Evolutionary conservation across 2,113 vertebrate genomes (phyloP).

Genomic region (Muntiacus reevesi): DNA sequence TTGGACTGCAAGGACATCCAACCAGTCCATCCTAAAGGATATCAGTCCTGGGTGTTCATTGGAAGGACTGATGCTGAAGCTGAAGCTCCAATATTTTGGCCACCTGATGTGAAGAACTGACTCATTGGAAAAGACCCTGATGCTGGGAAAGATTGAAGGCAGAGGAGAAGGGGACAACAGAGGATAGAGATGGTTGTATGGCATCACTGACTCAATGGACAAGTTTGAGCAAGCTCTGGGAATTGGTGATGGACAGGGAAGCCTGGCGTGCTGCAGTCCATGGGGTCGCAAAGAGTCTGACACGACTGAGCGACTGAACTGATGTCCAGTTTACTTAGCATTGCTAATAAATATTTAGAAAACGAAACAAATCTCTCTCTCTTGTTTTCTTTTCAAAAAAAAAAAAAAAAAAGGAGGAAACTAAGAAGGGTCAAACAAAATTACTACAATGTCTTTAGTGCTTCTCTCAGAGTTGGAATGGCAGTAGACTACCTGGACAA

Average conservation of each 20-base stretch:
- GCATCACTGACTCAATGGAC: background rate
- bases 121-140: background rate
- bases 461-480: background rate
- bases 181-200: background rate
- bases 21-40: background rate
- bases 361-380: background rate
- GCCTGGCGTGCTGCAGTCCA: background rate
- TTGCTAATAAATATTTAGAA: background rate
- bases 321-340: background rate
- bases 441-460: background rate
- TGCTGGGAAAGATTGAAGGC: background rate
- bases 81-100: background rate
- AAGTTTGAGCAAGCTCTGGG: background rate
- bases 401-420: background rate
- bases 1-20: background rate
- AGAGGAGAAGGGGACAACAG: background rate
- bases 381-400: background rate
- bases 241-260: background rate
- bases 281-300: background rate
- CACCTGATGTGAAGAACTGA: background rate
- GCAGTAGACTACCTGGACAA: background rate
- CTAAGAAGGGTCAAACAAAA: background rate
- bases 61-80: background rate
- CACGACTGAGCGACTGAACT: background rate
- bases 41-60: background rate